Evolutionary conservation across 2,797 vertebrate species (phyloP), one percentile per base, ranked within the genome.

Genomic region (Thripadectes ignobilis): DNA sequence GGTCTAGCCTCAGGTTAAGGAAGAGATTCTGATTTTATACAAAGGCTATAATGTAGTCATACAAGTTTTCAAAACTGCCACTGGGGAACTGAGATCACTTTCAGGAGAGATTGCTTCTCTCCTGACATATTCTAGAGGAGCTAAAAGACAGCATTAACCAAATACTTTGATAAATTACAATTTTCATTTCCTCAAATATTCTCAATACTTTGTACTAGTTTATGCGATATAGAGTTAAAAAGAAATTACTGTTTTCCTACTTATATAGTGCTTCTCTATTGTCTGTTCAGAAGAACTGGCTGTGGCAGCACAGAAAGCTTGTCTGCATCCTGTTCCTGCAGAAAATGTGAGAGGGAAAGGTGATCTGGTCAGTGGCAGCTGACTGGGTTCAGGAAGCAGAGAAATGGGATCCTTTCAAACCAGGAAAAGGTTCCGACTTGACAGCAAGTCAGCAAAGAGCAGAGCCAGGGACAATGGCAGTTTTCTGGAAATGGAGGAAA

Each of bases 381-480:
- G 21, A 7, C 16, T 39, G 19, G 8, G n/a, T 49, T 73, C 26
- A 57, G 48, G 39, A 57, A 52, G 12, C 5, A 1, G 63, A 71
- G 36, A 52, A 46, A 61, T 92, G 30, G 20, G 38, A 80, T 23
- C 7, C n/a, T 45, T 63, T 77, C 39, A 79, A 82, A 82, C 18
- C n/a, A 43, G 29, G 18, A 43, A 6, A 29, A 12, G 20, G 20
- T 34, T 84, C 10, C 30, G 55, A 19, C 12, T 32, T 68, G 52
- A 58, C 30, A 57, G 32, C 19, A 54, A 29, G 23, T 73, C 36
- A 41, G 45, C 52, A 41, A 88, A 19, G 23, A 58, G 22, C 51
- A 59, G 59, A 71, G n/a, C 18, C 18, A 65, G 49, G 36, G n/a
- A 30, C 2, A 1, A 3, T 36, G 41, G 41, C 27, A 0, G 0